A percentile compares a stretch with the other conserved stretches of the same genome.
phyloP scores from a whole-genome alignment of 2,888 invertebrate genomes.

The Bombylius major region DNA sequence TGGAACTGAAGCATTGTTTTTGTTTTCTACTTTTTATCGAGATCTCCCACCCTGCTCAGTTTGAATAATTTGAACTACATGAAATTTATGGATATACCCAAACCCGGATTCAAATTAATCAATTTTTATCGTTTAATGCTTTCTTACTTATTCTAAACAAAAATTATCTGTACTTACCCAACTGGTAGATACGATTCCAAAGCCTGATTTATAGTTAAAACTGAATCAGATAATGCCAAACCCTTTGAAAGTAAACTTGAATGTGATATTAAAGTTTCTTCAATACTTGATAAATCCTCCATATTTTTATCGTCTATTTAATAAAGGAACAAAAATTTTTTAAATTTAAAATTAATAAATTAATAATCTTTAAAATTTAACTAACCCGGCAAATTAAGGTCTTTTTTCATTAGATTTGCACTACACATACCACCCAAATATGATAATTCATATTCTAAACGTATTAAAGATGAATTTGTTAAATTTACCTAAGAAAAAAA shows the following conservation, averaged over 20 bases:
- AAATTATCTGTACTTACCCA: slow-evolving; percentile 45
- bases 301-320: slow-evolving; percentile 50
- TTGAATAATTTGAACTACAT: too few species aligned
- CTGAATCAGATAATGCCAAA: slow-evolving; percentile 69
- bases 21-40: too few species aligned
- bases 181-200: slow-evolving; percentile 77
- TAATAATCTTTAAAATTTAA: not conserved
- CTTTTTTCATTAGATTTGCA: slow-evolving; percentile 74
- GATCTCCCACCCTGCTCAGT: too few species aligned
- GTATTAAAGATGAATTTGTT: slow-evolving; percentile 37
- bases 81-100: too few species aligned
- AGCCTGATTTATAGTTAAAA: slow-evolving; percentile 79
- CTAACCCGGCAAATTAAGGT: slow-evolving; percentile 50
- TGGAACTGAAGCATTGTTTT: too few species aligned
- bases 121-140: too few species aligned
- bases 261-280: slow-evolving; percentile 42
- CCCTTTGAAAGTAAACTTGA: slow-evolving; percentile 74
- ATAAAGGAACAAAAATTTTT: not conserved
- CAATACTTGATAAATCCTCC: slow-evolving; percentile 57
- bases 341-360: not conserved
- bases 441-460: slow-evolving; percentile 79
- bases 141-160: too few species aligned
- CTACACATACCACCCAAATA: slow-evolving; percentile 87
- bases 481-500: slow-evolving; percentile 23
- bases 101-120: too few species aligned